Evolutionary conservation across 2,888 invertebrate species (phyloP).

Genomic region (Pterostichus madidus): DNA sequence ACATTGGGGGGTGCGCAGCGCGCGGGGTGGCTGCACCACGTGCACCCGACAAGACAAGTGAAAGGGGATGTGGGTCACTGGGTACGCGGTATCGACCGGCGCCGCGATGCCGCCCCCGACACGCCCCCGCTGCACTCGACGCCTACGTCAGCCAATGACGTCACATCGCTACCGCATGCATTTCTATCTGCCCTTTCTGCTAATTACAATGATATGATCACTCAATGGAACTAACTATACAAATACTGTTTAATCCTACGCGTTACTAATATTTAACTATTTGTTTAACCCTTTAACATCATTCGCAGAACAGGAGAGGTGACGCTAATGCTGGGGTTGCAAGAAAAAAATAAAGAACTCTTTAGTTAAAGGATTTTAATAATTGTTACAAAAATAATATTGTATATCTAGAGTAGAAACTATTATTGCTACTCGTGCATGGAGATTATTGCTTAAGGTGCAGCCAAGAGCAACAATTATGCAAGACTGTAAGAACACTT

Average conservation of each 20-base stretch:
- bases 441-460: too few relatives aligned
- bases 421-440: too few relatives aligned
- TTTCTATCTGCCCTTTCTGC: neutral
- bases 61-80: conserved; percentile 66
- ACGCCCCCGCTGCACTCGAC: conserved; percentile 60
- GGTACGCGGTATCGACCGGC: conserved; percentile 62
- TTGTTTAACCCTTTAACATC: too few relatives aligned
- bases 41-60: conserved; percentile 52
- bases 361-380: too few relatives aligned
- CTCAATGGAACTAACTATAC: conserved; percentile 4
- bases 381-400: too few relatives aligned
- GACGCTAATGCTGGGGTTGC: too few relatives aligned
- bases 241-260: neutral
- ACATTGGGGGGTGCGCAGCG: neutral
- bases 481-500: too few relatives aligned
- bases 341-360: too few relatives aligned
- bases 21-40: conserved; percentile 6
- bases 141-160: conserved; percentile 67
- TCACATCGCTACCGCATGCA: conserved; percentile 31
- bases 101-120: conserved; percentile 46
- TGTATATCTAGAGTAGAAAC: too few relatives aligned
- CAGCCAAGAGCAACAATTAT: too few relatives aligned
- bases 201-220: conserved; percentile 5
- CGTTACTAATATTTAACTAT: too few relatives aligned
- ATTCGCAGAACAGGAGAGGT: too few relatives aligned